These are phyloP conservation scores for Cephalopholis sonnerati DNA, from an alignment of 2,113 vertebrate species.

Conservation along the genomic window DNA sequence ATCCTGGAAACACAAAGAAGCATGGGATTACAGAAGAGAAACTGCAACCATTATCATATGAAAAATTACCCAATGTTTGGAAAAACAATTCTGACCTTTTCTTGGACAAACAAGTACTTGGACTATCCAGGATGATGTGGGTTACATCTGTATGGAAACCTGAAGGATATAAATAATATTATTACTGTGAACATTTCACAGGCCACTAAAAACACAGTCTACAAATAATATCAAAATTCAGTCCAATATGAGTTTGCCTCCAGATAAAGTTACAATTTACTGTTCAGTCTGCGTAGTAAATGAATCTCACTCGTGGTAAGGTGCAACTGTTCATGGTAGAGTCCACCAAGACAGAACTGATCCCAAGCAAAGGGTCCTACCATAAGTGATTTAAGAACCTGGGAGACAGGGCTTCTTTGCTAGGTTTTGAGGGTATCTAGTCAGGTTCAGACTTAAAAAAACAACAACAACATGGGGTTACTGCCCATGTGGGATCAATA, in stretches of 20 bases:
- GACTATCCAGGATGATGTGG: background rate
- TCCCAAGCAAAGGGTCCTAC: background rate
- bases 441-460: background rate
- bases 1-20: conserved; percentile 66
- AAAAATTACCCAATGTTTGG: background rate
- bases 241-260: background rate
- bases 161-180: conserved; percentile 26
- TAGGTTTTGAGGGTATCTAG: no score
- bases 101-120: conserved; percentile 17
- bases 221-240: background rate
- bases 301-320: no score
- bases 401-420: no score
- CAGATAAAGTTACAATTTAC: background rate
- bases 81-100: conserved; percentile 52
- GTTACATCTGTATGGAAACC: conserved; percentile 50
- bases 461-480: background rate
- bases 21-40: conserved; percentile 12
- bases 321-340: background rate
- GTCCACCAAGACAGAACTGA: background rate
- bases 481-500: background rate
- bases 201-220: background rate
- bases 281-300: no score
- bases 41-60: background rate
- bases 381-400: background rate
- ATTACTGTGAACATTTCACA: background rate